phyloP scores from a whole-genome alignment of 2,113 vertebrate species.

The Thryonomys swinderianus region DNA sequence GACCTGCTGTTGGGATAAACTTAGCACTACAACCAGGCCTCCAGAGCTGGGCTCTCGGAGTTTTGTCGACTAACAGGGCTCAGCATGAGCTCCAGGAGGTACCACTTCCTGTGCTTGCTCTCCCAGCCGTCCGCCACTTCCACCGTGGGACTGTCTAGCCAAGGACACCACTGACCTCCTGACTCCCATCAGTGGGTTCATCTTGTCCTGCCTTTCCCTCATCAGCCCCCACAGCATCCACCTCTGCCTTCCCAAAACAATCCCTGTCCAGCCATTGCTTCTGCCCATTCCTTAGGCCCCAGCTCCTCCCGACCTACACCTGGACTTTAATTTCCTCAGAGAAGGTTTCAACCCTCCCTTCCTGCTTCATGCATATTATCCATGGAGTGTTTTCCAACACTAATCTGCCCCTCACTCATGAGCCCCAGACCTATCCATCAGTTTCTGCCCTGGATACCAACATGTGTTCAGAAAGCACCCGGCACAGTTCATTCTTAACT shows the following conservation, averaged over 20 bases:
- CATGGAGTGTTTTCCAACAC: not conserved
- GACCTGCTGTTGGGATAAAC: not conserved
- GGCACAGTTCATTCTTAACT: not conserved
- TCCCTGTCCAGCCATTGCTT: no score
- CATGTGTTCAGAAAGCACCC: not conserved
- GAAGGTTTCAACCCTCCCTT: not conserved
- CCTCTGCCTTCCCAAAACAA: not conserved
- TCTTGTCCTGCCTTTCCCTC: not conserved
- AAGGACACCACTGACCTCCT: not conserved
- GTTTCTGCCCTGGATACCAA: no score
- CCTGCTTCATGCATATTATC: not conserved
- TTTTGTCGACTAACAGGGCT: not conserved
- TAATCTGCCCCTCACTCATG: no score
- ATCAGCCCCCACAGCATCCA: fast-evolving
- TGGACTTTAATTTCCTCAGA: no score
- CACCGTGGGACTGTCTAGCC: fast-evolving
- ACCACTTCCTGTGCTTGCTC: not conserved
- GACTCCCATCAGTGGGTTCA: not conserved
- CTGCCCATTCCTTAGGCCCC: not conserved
- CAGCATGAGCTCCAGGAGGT: not conserved
- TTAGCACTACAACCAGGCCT: not conserved
- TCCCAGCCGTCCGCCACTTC: not conserved
- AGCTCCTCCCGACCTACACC: not conserved
- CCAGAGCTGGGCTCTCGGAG: not conserved
- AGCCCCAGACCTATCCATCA: not conserved